Evolutionary conservation across 2,888 invertebrate species (phyloP).

Genomic region (Cinara cedri): DNA sequence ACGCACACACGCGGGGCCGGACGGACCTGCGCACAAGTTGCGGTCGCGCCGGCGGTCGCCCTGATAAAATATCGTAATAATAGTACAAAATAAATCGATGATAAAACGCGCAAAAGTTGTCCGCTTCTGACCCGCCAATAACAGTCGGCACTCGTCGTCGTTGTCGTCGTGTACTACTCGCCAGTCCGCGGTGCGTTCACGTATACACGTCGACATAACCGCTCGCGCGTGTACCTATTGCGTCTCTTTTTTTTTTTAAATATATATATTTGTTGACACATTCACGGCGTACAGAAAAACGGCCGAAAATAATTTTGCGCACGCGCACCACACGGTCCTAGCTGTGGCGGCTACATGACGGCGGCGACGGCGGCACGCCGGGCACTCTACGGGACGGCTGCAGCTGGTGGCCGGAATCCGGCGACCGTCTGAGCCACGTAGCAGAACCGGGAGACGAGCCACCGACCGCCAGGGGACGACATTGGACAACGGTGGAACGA

Average conservation of each 20-base stretch:
- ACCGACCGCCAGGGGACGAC: too few species aligned
- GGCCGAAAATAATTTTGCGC: neutral
- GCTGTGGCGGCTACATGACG: neutral
- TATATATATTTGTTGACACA: too few species aligned
- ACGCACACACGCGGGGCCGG: neutral
- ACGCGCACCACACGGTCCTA: neutral
- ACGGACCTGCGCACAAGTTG: neutral
- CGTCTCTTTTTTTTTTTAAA: too few species aligned
- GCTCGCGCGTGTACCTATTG: too few species aligned
- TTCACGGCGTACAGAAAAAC: too few species aligned
- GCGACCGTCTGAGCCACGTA: too few species aligned
- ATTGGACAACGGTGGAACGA: too few species aligned
- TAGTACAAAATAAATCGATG: conserved; percentile 26
- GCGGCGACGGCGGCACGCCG: neutral
- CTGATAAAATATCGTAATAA: conserved; percentile 15
- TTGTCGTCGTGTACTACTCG: neutral
- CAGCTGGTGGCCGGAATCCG: too few species aligned
- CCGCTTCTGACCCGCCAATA: conserved; percentile 19
- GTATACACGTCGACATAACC: neutral
- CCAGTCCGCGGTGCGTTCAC: neutral
- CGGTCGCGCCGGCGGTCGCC: conserved; percentile 9
- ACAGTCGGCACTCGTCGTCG: neutral
- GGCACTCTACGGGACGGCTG: neutral
- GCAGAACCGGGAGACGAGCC: too few species aligned
- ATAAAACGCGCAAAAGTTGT: conserved; percentile 36